phyloP scores from a whole-genome alignment of 1,140 invertebrate genomes.

The Calliopsis andreniformis region DNA sequence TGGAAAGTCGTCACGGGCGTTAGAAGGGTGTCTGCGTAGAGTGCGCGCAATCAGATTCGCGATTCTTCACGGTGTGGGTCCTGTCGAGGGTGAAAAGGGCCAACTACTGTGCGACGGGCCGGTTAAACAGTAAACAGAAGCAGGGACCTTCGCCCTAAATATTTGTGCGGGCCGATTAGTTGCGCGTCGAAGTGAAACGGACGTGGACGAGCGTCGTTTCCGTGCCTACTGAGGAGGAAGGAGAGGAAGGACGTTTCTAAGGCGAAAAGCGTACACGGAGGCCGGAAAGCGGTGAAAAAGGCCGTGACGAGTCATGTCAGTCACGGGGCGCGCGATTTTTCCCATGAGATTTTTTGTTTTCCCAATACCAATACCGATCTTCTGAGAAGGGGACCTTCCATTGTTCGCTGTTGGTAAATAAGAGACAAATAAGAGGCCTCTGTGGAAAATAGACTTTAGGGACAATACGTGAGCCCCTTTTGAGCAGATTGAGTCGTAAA shows the following conservation, averaged over 20 bases:
- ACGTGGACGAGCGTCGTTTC: constrained; percentile 23
- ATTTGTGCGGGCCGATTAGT: constrained; percentile 73
- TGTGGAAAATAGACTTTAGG: neutral
- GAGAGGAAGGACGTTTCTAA: neutral
- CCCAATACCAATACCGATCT: neutral
- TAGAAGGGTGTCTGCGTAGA: constrained; percentile 19
- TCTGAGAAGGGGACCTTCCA: neutral
- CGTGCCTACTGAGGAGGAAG: neutral
- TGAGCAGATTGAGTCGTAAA: constrained; percentile 7
- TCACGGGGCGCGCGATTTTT: constrained; percentile 46
- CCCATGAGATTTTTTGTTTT: neutral
- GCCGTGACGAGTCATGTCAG: constrained; percentile 39
- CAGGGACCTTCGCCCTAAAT: constrained; percentile 59
- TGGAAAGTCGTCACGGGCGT: constrained; percentile 44
- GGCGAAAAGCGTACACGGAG: neutral
- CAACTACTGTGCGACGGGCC: constrained; percentile 68
- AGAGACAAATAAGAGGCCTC: neutral
- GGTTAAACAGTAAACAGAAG: constrained; percentile 58
- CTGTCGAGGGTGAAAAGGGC: constrained; percentile 28
- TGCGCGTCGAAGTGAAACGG: constrained; percentile 48
- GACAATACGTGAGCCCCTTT: neutral
- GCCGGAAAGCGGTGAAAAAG: constrained; percentile 10
- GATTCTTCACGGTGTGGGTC: constrained; percentile 64
- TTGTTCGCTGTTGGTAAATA: constrained; percentile 3
- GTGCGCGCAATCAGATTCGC: constrained; percentile 59